These are phyloP conservation scores for Altica lythri DNA, from an alignment of 2,888 invertebrate genomes.

Conservation along the genomic window DNA sequence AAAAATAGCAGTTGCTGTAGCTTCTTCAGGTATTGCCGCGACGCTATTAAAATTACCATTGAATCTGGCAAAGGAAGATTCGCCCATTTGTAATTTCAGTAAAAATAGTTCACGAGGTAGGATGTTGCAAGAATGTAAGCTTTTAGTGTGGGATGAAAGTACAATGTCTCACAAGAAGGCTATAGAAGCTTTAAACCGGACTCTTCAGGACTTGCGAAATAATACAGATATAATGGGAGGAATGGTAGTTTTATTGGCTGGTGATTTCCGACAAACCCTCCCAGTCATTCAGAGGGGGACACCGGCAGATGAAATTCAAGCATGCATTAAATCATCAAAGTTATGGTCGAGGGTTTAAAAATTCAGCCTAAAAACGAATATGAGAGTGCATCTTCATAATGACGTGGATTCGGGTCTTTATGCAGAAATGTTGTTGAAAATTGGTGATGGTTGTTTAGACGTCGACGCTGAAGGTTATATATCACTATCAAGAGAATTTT, in stretches of 20 bases:
- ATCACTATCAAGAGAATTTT: not conserved
- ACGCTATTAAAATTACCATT: not conserved
- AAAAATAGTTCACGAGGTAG: constrained; percentile 38
- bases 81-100: not conserved
- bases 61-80: not conserved
- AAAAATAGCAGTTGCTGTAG: constrained; percentile 4
- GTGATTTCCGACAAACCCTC: constrained; percentile 13
- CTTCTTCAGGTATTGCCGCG: constrained; percentile 3
- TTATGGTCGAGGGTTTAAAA: not conserved
- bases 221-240: not conserved
- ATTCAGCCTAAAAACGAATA: not conserved
- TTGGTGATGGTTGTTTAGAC: not conserved
- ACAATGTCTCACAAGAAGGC: constrained; percentile 17
- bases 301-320: constrained; percentile 47
- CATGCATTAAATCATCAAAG: not conserved
- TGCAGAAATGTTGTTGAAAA: not conserved
- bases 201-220: not conserved
- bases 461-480: not conserved
- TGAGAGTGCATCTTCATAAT: not conserved
- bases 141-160: constrained; percentile 20
- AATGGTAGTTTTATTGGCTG: constrained; percentile 5
- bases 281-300: constrained; percentile 42
- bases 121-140: constrained; percentile 41
- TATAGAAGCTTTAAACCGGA: not conserved
- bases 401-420: not conserved